These are phyloP conservation scores for Rhabdomys dilectus DNA, from an alignment of 2,113 vertebrate species.

Conservation along the genomic window DNA sequence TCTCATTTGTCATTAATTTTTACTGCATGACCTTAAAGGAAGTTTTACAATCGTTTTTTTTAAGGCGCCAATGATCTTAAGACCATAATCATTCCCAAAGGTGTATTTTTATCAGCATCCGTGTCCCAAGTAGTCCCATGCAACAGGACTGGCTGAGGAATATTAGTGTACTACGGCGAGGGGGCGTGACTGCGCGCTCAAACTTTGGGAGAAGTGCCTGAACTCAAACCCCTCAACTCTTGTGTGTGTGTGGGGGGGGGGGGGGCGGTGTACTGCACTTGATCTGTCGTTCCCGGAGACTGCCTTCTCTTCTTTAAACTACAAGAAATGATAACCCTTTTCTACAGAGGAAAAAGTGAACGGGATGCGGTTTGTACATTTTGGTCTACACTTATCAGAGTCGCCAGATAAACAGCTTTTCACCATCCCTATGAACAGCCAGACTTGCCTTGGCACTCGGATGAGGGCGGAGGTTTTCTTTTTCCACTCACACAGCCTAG, in stretches of 20 bases:
- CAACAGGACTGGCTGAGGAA: not conserved
- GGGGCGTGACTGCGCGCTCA: not conserved
- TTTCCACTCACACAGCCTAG: not conserved
- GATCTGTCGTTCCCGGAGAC: not conserved
- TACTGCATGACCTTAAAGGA: not conserved
- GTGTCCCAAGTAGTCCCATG: not conserved
- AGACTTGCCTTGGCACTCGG: not conserved
- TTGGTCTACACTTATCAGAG: conserved; percentile 15
- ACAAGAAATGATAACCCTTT: conserved; percentile 32
- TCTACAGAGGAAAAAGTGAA: not conserved
- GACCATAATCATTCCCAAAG: not conserved
- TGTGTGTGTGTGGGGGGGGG: not conserved
- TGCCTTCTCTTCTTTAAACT: not conserved
- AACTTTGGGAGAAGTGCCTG: not conserved
- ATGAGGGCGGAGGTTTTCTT: conserved; percentile 23
- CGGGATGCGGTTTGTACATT: not conserved
- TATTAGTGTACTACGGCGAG: no score
- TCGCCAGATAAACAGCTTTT: not conserved
- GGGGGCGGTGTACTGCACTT: not conserved
- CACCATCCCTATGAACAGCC: not conserved
- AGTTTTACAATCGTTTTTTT: not conserved
- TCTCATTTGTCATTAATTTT: not conserved
- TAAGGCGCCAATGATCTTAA: not conserved
- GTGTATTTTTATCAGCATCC: not conserved
- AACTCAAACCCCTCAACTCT: not conserved